These are phyloP conservation scores for Abramis brama DNA, from an alignment of 2,113 vertebrate genomes.

Conservation along the genomic window DNA sequence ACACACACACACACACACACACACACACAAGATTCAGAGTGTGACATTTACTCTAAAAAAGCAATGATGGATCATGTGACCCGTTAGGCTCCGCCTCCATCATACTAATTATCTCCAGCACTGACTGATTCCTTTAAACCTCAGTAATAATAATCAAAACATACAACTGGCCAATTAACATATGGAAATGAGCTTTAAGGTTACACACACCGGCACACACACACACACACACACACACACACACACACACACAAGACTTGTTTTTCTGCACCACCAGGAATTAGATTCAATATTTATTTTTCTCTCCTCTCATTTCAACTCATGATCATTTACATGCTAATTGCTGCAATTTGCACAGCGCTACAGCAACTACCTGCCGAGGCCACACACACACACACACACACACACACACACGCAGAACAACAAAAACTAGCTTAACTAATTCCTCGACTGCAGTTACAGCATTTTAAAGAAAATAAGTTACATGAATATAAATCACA, in stretches of 20 bases:
- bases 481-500: no score
- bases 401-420: neutral
- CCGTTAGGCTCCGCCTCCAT: neutral
- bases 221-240: neutral
- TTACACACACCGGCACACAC: neutral
- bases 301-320: slow-evolving; percentile 13
- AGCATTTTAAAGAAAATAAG: no score
- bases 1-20: neutral
- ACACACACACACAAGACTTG: no score
- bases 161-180: slow-evolving; percentile 3
- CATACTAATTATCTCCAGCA: neutral
- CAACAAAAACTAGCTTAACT: neutral
- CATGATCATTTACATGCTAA: slow-evolving; percentile 4
- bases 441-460: neutral
- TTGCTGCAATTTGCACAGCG: neutral
- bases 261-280: neutral
- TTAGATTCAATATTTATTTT: slow-evolving; percentile 19
- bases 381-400: neutral
- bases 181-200: neutral
- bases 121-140: slow-evolving; percentile 1
- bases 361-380: neutral
- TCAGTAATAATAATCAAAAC: slow-evolving; percentile 13
- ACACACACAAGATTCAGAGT: neutral
- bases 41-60: neutral
- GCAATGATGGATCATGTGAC: neutral